Evolutionary conservation across 2,113 vertebrate genomes (phyloP).

Genomic region (Peucedramus taeniatus): DNA sequence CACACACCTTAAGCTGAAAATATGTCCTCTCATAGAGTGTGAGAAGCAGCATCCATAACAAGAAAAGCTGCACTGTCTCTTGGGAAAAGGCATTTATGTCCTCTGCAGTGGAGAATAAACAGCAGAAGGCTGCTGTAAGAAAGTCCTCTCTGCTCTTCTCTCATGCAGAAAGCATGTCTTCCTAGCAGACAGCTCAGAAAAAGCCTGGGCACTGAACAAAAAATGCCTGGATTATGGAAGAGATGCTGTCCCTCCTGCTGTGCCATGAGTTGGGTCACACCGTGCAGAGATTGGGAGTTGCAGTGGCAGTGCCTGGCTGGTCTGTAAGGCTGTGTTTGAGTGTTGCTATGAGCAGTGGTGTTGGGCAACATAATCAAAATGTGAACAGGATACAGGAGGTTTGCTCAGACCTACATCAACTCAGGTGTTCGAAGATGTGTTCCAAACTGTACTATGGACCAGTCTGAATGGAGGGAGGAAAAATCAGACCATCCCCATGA

Average conservation of each 20-base stretch:
- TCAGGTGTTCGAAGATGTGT: neutral
- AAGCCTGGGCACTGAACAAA: neutral
- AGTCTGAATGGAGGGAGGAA: neutral
- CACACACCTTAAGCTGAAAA: neutral
- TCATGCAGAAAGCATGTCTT: neutral
- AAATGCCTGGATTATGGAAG: neutral
- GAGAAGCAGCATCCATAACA: neutral
- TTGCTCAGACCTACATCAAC: neutral
- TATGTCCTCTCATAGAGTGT: neutral
- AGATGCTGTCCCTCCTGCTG: neutral
- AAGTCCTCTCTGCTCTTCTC: neutral
- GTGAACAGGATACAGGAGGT: neutral
- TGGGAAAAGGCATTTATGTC: neutral
- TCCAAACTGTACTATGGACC: neutral
- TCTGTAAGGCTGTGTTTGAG: neutral
- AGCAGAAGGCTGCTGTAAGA: neutral
- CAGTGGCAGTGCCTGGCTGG: neutral
- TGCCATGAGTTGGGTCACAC: neutral
- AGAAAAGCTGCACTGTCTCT: neutral
- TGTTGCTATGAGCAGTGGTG: neutral
- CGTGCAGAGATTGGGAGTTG: neutral
- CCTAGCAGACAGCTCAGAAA: neutral
- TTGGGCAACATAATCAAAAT: neutral
- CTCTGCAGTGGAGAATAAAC: neutral
- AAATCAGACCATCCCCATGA: neutral